Conservation (phyloP, 2,888 invertebrate genomes). For the Therioaphis trifolii region DNA sequence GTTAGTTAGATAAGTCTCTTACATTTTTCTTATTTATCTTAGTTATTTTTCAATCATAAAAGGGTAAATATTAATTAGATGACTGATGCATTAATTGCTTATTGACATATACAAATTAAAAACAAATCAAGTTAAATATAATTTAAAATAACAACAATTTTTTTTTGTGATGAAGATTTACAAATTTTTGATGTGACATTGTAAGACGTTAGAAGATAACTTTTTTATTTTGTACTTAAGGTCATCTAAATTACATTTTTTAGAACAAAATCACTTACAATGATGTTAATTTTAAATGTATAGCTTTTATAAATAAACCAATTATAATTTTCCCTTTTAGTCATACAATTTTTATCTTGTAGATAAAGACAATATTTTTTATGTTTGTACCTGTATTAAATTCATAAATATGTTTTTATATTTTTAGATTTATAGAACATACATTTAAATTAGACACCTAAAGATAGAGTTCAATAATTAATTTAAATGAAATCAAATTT, state of each 20-base stretch:
- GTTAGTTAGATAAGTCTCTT: neutral
- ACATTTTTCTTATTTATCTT: neutral
- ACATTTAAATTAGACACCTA: too few relatives aligned
- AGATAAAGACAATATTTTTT: neutral
- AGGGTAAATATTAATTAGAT: conserved; percentile 36
- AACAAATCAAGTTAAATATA: too few relatives aligned
- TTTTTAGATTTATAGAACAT: too few relatives aligned
- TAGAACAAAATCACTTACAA: neutral
- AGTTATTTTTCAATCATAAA: conserved; percentile 9
- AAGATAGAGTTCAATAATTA: too few relatives aligned
- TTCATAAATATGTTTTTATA: neutral
- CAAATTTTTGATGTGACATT: too few relatives aligned
- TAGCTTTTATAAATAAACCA: too few relatives aligned
- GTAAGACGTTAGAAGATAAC: too few relatives aligned
- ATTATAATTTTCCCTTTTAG: too few relatives aligned
- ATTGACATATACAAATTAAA: neutral
- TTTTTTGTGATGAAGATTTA: too few relatives aligned
- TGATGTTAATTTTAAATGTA: too few relatives aligned
- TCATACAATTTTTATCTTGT: conserved; percentile 16
- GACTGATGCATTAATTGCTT: neutral
- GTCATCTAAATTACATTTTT: conserved; percentile 13
- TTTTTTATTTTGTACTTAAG: conserved; percentile 42
- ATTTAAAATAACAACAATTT: too few relatives aligned
- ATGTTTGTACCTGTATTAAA: conserved; percentile 23
- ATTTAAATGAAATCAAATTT: neutral